These are phyloP conservation scores for Neolamprologus modestus DNA, from an alignment of 2,113 vertebrate species.

Conservation along the genomic window DNA sequence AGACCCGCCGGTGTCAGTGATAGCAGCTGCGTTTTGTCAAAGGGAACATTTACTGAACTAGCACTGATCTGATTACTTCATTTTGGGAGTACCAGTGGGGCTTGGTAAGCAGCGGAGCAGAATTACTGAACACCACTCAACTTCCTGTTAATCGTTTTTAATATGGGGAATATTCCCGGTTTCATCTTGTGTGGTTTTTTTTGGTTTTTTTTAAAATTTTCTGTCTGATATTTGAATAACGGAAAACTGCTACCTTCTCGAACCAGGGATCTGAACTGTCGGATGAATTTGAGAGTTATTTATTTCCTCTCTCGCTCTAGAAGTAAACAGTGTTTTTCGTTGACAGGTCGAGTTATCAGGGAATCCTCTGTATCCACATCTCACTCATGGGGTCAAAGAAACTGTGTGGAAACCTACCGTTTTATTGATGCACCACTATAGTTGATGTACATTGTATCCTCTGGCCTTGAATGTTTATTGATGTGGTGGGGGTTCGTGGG, in stretches of 20 bases:
- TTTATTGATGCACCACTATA: constrained; percentile 52
- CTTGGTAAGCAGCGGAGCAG: neutral
- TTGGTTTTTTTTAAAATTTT: constrained; percentile 1
- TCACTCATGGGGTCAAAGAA: constrained; percentile 16
- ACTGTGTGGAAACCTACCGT: neutral
- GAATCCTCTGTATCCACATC: constrained; percentile 50
- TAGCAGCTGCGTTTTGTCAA: constrained; percentile 15
- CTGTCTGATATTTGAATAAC: constrained; percentile 28
- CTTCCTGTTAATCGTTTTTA: constrained; percentile 8
- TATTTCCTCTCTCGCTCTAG: neutral
- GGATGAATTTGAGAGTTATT: neutral
- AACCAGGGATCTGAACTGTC: constrained; percentile 36
- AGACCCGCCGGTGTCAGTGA: constrained; percentile 34
- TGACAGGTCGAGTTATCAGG: constrained; percentile 44
- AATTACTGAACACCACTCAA: neutral
- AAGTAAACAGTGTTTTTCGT: constrained; percentile 2
- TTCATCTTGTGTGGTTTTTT: constrained; percentile 33
- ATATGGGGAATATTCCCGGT: constrained; percentile 11
- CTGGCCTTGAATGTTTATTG: constrained; percentile 60
- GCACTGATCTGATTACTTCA: constrained; percentile 51
- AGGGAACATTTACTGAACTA: constrained; percentile 45
- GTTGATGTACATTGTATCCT: constrained; percentile 49
- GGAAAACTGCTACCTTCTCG: constrained; percentile 37
- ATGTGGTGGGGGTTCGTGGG: neutral
- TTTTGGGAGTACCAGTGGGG: constrained; percentile 39